phyloP scores from a whole-genome alignment of 1,140 invertebrate species.

The Caligus rogercresseyi region DNA sequence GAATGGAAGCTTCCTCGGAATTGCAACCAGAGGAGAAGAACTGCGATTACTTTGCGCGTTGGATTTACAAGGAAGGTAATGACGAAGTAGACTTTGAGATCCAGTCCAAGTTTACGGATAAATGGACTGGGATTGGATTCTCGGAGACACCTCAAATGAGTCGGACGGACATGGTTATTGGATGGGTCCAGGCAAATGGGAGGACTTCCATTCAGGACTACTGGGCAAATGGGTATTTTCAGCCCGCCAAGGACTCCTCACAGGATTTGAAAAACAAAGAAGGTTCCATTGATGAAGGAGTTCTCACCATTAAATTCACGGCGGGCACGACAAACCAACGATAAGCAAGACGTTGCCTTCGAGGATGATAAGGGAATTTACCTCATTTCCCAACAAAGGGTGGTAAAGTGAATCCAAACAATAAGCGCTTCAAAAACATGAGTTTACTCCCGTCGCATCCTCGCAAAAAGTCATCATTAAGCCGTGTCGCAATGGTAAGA shows the following conservation, averaged over 20 bases:
- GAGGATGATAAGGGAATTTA: slow-evolving; percentile 62
- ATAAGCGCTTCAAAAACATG: slow-evolving; percentile 71
- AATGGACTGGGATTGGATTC: slow-evolving; percentile 87
- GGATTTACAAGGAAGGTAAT: slow-evolving; percentile 55
- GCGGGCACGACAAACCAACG: slow-evolving; percentile 53
- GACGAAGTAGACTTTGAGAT: slow-evolving; percentile 71
- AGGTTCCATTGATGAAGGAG: slow-evolving; percentile 51
- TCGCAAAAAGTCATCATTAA: slow-evolving; percentile 57
- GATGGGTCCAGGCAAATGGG: slow-evolving; percentile 57
- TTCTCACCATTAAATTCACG: slow-evolving; percentile 59
- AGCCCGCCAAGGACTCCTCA: slow-evolving; percentile 45
- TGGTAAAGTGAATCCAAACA: slow-evolving; percentile 57
- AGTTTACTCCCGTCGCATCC: slow-evolving; percentile 52
- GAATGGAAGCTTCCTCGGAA: slow-evolving; percentile 54
- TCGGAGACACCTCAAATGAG: slow-evolving; percentile 63
- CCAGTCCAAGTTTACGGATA: slow-evolving; percentile 53
- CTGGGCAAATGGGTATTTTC: slow-evolving; percentile 42
- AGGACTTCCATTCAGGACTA: slow-evolving; percentile 68
- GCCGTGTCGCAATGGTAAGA: slow-evolving; percentile 22
- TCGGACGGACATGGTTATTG: slow-evolving; percentile 52
- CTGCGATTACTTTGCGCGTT: slow-evolving; percentile 64
- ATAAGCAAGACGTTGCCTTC: slow-evolving; percentile 55
- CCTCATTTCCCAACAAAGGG: slow-evolving; percentile 67
- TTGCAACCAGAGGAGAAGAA: slow-evolving; percentile 43
- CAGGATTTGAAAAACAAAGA: slow-evolving; percentile 54